These are phyloP conservation scores for Ceratina australensis DNA, from an alignment of 1,140 invertebrate species.

Conservation along the genomic window DNA sequence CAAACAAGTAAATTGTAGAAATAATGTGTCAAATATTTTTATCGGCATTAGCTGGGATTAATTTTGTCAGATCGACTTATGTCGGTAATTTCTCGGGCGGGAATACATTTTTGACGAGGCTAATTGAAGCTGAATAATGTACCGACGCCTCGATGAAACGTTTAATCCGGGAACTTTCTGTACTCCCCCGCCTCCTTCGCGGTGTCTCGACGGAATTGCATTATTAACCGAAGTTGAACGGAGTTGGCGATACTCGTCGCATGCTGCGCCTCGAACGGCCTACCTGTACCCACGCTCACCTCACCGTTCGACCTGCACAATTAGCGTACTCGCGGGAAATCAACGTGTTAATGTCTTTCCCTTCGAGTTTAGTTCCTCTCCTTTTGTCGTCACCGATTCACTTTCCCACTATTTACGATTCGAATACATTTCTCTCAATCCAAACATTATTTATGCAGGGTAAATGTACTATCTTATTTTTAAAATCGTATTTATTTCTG, in stretches of 20 bases:
- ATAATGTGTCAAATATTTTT: too few species aligned
- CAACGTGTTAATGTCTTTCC: background rate
- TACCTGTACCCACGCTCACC: background rate
- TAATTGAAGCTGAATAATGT: conserved; percentile 26
- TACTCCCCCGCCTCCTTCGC: background rate
- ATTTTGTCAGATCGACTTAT: too few species aligned
- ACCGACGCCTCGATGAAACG: conserved; percentile 11
- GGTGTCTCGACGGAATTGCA: conserved; percentile 12
- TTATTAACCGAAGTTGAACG: conserved; percentile 31
- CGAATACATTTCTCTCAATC: too few species aligned
- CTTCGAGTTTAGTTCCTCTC: conserved; percentile 15
- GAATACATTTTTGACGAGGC: conserved; percentile 1
- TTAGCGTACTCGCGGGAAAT: conserved; percentile 40
- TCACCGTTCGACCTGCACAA: background rate
- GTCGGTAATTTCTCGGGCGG: too few species aligned
- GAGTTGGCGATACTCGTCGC: conserved; percentile 13
- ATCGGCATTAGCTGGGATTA: too few species aligned
- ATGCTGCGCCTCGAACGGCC: conserved; percentile 4
- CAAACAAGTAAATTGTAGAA: too few species aligned
- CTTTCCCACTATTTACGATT: too few species aligned
- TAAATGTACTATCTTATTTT: too few species aligned
- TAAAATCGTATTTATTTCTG: too few species aligned
- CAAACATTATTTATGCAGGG: too few species aligned
- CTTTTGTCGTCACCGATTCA: too few species aligned
- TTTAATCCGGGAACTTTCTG: conserved; percentile 10